Percentiles rank a stretch among this genome's conserved stretches.
These are phyloP conservation scores for Cataglyphis hispanica DNA, from an alignment of 1,140 invertebrate species.

Conservation along the genomic window DNA sequence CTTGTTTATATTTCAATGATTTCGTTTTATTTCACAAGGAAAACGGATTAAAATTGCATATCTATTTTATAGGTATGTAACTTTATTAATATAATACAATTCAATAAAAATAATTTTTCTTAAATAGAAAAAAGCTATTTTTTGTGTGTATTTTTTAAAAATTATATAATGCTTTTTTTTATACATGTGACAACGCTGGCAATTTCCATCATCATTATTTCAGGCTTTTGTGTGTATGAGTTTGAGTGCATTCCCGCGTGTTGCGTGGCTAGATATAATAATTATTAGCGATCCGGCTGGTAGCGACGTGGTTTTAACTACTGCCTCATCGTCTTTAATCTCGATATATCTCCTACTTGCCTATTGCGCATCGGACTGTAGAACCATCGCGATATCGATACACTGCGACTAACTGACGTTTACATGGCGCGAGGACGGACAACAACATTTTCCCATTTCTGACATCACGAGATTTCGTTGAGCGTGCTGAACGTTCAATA, in stretches of 20 bases:
- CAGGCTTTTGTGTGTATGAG: background rate
- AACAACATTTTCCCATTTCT: slow-evolving; percentile 8
- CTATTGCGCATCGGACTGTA: background rate
- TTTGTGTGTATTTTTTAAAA: too few relatives aligned
- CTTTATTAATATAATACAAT: background rate
- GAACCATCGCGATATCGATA: slow-evolving; percentile 1
- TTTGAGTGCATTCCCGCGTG: background rate
- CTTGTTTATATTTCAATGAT: background rate
- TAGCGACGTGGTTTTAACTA: background rate
- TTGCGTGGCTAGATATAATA: slow-evolving; percentile 11
- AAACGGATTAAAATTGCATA: too few relatives aligned
- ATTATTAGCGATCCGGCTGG: slow-evolving; percentile 12
- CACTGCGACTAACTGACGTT: slow-evolving; percentile 5
- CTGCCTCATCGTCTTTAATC: slow-evolving; percentile 39
- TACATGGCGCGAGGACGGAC: slow-evolving; percentile 4
- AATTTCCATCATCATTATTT: too few relatives aligned
- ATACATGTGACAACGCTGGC: too few relatives aligned
- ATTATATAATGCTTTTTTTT: too few relatives aligned
- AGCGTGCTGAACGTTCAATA: background rate
- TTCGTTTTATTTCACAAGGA: background rate
- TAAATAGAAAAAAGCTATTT: too few relatives aligned
- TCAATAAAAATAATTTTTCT: background rate
- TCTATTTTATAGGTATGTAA: background rate
- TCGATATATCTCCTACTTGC: background rate
- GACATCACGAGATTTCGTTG: background rate